Conservation (phyloP, 92 coral and sea anemone species). For the Siderastrea siderea region DNA sequence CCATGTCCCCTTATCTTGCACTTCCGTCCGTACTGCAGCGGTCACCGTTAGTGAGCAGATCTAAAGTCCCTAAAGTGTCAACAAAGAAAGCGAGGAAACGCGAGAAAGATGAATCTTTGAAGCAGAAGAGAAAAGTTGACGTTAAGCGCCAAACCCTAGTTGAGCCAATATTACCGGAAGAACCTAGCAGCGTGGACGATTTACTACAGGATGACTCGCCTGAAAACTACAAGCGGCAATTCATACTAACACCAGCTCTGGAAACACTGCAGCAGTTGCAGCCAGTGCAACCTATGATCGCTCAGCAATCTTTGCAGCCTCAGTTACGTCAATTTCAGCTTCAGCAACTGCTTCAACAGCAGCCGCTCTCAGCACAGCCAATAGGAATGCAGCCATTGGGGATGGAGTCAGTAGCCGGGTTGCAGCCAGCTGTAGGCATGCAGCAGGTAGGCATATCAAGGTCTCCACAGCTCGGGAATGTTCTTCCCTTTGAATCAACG, state of each 20-base stretch:
- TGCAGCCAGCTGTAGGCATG: slow-evolving; percentile 13
- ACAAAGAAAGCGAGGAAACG: slow-evolving; percentile 32
- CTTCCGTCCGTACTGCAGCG: slow-evolving; percentile 28
- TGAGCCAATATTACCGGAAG: slow-evolving; percentile 37
- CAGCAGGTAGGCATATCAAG: slow-evolving; percentile 20
- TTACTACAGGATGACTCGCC: slow-evolving; percentile 46
- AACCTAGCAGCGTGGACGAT: slow-evolving; percentile 29
- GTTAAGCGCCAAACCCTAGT: slow-evolving; percentile 37
- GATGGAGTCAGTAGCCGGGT: slow-evolving; percentile 5
- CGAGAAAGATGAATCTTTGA: background rate
- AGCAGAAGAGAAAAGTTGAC: background rate
- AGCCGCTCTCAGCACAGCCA: slow-evolving; percentile 8
- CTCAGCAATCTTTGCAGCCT: slow-evolving; percentile 47
- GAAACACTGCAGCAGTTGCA: slow-evolving; percentile 64
- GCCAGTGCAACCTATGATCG: slow-evolving; percentile 10
- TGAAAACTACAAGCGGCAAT: slow-evolving; percentile 73
- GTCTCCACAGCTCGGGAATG: slow-evolving; percentile 29
- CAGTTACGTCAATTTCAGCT: slow-evolving; percentile 49
- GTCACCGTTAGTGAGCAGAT: slow-evolving; percentile 55
- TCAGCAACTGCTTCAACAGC: slow-evolving; percentile 47
- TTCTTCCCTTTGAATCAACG: slow-evolving; percentile 13
- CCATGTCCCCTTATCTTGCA: slow-evolving; percentile 23
- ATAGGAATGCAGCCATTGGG: slow-evolving; percentile 29
- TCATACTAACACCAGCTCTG: slow-evolving; percentile 73
- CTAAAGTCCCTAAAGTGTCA: slow-evolving; percentile 64